A percentile compares a stretch with the other conserved stretches of the same genome.
Conservation (phyloP, 1,140 invertebrate species). For the Tetramorium parvispinum region DNA sequence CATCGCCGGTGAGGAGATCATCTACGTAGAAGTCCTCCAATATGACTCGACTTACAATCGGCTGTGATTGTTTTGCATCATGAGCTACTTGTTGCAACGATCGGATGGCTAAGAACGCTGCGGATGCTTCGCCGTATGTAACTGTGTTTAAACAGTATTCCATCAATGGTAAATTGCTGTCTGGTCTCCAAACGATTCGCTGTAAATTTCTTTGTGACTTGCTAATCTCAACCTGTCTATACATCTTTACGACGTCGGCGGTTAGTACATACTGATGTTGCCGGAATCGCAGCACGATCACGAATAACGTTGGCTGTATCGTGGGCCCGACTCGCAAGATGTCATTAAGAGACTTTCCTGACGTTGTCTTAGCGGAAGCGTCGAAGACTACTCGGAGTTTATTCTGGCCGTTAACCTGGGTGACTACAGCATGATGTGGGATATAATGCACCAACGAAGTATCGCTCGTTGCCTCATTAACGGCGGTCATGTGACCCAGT, state of each 20-base stretch:
- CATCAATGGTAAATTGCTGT: neutral
- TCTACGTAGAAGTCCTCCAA: neutral
- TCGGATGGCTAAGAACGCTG: neutral
- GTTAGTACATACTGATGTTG: neutral
- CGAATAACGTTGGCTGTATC: neutral
- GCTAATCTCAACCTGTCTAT: neutral
- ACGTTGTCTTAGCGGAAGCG: neutral
- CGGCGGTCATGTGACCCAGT: neutral
- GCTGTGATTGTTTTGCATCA: neutral
- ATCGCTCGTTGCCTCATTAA: too few relatives aligned
- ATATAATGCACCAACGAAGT: neutral
- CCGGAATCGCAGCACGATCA: neutral
- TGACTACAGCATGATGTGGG: neutral
- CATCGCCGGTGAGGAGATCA: neutral
- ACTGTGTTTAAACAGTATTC: neutral
- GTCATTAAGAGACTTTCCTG: neutral
- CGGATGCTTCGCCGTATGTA: neutral
- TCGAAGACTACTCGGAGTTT: neutral
- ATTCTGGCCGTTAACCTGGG: neutral
- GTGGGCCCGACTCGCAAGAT: neutral
- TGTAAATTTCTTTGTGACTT: neutral
- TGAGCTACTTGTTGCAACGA: neutral
- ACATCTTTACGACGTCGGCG: neutral
- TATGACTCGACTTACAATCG: neutral
- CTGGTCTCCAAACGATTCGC: neutral